Evolutionary conservation across 2,888 invertebrate species (phyloP).

Genomic region (Halictus ligatus): DNA sequence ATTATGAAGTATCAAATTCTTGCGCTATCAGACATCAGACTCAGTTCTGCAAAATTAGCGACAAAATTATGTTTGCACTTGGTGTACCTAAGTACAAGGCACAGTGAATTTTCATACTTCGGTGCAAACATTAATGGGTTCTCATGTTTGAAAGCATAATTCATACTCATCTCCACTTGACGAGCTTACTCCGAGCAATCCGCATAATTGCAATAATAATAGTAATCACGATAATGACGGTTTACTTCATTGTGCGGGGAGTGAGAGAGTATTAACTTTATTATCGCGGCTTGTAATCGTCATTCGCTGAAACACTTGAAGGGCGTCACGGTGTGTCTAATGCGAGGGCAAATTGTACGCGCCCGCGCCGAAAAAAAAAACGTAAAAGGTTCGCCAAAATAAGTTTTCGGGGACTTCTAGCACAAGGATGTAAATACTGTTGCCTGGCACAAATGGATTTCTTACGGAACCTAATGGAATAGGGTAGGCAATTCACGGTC

Average conservation of each 20-base stretch:
- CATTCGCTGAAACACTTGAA: constrained; percentile 43
- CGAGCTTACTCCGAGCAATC: constrained; percentile 69
- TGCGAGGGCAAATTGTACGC: constrained; percentile 29
- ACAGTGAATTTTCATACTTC: constrained; percentile 43
- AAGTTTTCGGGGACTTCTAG: not conserved
- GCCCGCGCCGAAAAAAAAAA: constrained; percentile 17
- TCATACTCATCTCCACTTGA: constrained; percentile 41
- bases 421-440: too few species aligned
- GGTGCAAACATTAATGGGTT: constrained; percentile 25
- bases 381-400: not conserved
- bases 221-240: constrained; percentile 74
- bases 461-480: not conserved
- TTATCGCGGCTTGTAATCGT: constrained; percentile 60
- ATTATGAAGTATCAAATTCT: not conserved
- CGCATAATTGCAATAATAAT: constrained; percentile 77
- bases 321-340: constrained; percentile 24
- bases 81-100: not conserved
- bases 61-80: not conserved
- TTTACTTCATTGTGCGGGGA: constrained; percentile 58
- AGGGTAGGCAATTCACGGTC: not conserved
- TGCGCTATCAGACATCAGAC: rapidly evolving
- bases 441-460: not conserved
- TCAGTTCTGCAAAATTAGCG: not conserved
- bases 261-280: constrained; percentile 62
- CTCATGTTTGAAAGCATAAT: constrained; percentile 44